Evolutionary conservation across 2,888 invertebrate species (phyloP).

Genomic region (Mythimna impura): DNA sequence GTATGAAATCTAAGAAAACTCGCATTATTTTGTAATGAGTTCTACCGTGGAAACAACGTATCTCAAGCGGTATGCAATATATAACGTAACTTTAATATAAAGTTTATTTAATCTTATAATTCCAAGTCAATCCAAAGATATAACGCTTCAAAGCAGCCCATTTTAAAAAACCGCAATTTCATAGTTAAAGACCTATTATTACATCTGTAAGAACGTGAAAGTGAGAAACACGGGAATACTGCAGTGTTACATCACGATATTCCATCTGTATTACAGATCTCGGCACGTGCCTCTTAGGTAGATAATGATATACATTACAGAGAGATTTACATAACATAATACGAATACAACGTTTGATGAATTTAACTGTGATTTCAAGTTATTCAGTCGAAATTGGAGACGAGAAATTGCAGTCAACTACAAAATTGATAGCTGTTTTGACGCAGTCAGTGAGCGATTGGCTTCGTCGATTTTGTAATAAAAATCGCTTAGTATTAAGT

Average conservation of each 20-base stretch:
- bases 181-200: too few relatives aligned
- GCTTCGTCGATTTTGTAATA: neutral
- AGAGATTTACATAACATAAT: neutral
- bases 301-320: neutral
- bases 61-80: too few relatives aligned
- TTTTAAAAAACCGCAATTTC: too few relatives aligned
- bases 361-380: neutral
- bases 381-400: neutral
- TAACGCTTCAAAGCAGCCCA: too few relatives aligned
- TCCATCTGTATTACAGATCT: neutral
- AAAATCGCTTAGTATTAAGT: neutral
- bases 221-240: neutral
- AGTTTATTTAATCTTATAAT: too few relatives aligned
- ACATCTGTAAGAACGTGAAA: neutral
- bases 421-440: neutral
- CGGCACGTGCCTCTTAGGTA: neutral
- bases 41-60: too few relatives aligned
- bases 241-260: neutral
- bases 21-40: too few relatives aligned
- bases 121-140: too few relatives aligned
- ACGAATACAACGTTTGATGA: neutral
- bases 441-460: neutral
- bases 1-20: too few relatives aligned
- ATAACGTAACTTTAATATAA: too few relatives aligned
- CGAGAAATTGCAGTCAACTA: neutral